Evolutionary conservation across 1,140 invertebrate genomes (phyloP), one percentile per base, ranked within the genome.

Genomic region (Neodiprion virginianus): DNA sequence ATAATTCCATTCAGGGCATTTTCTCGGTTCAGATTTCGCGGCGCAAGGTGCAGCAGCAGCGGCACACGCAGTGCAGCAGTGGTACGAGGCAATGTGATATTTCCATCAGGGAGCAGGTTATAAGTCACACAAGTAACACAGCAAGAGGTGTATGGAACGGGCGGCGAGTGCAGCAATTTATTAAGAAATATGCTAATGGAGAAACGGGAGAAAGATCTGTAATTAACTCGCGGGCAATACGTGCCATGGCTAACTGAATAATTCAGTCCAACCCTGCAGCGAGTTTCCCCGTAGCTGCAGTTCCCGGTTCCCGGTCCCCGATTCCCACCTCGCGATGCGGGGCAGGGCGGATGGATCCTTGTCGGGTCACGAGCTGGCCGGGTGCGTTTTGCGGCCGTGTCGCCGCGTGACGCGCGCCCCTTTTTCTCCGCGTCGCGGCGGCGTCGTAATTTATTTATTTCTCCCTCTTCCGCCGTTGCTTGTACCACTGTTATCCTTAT

Each of bases 141-240:
- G 28, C 28, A 40, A 40, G 28, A 40, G 28, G 28, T 40, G 28
- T 40, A 40, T 5, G 28, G 4, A 40, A 40, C 28, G 11, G 53
- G n/a, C n/a, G n/a, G 8, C 53, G 53, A 61, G 53, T 61, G 53
- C 53, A 61, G 53, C 53, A 61, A 61, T 61, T 61, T 61, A 61
- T 61, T 61, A 61, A 61, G 53, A 61, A 61, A 61, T 61, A 61
- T 61, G 53, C 53, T 61, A 61, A 61, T 61, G 53, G 0, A 14
- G 8, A 1, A 61, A 61, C n/a, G 8, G 11, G 53, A 61, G 53
- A 61, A 61, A 61, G 53, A 61, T 61, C 53, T 61, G 53, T 61
- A 61, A 61, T 61, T 61, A 61, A 61, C 53, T 17, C 53, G 11
- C 53, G 53, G 11, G 53, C 11, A 8, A 12, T 12, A 61, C n/a